Evolutionary conservation across 2,113 vertebrate genomes (phyloP).

Genomic region (Cyrtonyx montezumae): DNA sequence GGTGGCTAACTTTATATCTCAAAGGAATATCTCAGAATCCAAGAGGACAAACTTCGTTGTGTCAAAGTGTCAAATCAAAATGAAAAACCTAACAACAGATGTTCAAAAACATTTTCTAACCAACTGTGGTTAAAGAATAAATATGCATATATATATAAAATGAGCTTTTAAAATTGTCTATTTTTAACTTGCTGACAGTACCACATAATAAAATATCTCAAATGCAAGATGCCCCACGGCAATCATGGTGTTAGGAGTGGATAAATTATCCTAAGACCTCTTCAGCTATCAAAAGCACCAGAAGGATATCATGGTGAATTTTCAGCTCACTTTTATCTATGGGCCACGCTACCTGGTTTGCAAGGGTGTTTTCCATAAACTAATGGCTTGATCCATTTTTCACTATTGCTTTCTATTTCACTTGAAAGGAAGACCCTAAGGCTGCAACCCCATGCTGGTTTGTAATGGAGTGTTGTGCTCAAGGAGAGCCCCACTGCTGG

Average conservation of each 20-base stretch:
- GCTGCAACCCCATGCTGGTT: not conserved
- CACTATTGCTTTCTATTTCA: conserved; percentile 17
- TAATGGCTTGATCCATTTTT: not conserved
- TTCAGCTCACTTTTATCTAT: not conserved
- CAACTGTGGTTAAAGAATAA: not conserved
- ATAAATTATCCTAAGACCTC: not conserved
- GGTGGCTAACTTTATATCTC: not conserved
- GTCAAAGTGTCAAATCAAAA: not conserved
- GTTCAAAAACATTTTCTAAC: not conserved
- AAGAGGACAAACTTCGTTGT: not conserved
- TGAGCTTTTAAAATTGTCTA: not conserved
- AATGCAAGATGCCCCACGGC: not conserved
- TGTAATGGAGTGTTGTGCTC: not conserved
- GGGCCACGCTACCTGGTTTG: not conserved
- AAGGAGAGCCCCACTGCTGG: not conserved
- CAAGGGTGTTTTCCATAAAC: conserved; percentile 11
- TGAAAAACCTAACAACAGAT: not conserved
- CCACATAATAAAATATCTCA: not conserved
- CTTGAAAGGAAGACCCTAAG: conserved; percentile 16
- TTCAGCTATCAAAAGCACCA: not conserved
- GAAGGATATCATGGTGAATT: conserved; percentile 23
- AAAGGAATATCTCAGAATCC: not conserved
- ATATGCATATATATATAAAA: not conserved
- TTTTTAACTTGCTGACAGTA: not conserved
- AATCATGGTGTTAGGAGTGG: rapidly evolving